Conservation (phyloP, 2,797 vertebrate genomes). For the Pristis pectinata region DNA sequence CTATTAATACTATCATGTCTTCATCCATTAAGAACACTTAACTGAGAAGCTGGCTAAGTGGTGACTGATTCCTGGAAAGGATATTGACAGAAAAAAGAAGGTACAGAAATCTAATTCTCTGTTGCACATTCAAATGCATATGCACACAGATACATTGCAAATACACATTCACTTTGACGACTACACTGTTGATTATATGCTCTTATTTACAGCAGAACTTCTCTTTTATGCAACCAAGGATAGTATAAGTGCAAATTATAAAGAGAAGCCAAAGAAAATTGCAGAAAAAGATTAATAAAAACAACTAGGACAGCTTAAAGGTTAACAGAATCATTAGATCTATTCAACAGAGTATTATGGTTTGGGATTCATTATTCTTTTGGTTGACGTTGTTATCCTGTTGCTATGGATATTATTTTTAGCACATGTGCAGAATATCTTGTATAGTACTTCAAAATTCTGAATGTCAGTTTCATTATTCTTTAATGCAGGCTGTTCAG, state of each 20-base stretch:
- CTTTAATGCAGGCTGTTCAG: slow-evolving; percentile 34
- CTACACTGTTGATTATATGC: no score
- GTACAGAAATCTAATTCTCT: neutral
- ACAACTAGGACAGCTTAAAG: slow-evolving; percentile 36
- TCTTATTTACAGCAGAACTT: neutral
- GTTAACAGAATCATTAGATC: slow-evolving; percentile 37
- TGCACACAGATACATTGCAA: neutral
- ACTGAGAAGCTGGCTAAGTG: neutral
- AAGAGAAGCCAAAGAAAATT: neutral
- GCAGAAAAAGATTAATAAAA: slow-evolving; percentile 29
- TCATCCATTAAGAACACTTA: neutral
- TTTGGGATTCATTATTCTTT: slow-evolving; percentile 34
- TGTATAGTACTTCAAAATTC: slow-evolving; percentile 30
- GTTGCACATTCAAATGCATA: neutral
- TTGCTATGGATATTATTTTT: slow-evolving; percentile 37
- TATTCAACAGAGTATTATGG: slow-evolving; percentile 28
- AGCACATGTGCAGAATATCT: slow-evolving; percentile 37
- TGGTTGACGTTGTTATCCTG: slow-evolving; percentile 14
- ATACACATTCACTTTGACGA: neutral
- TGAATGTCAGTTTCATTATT: slow-evolving; percentile 38
- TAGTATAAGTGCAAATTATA: neutral
- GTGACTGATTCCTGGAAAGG: neutral
- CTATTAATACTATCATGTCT: neutral
- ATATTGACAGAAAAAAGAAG: neutral
- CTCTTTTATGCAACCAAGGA: neutral